Conservation (phyloP, 2,113 vertebrate species). For the Gymnogyps californianus region DNA sequence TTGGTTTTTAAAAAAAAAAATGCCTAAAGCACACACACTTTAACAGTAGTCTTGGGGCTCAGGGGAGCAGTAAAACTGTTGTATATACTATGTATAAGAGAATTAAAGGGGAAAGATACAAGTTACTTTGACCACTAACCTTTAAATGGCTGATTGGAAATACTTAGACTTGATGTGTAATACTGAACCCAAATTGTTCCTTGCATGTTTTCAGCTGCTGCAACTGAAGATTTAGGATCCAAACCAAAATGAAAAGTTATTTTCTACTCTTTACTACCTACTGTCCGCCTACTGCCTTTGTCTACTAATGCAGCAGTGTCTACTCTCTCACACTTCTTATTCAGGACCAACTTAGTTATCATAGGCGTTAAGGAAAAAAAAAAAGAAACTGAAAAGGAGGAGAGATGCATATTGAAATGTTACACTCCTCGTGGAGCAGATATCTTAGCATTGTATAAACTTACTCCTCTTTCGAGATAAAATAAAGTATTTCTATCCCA, state of each 20-base stretch:
- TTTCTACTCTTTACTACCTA: slow-evolving; percentile 60
- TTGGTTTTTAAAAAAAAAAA: slow-evolving; percentile 22
- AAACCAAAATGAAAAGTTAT: slow-evolving; percentile 18
- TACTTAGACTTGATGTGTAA: neutral
- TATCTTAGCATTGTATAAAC: slow-evolving; percentile 35
- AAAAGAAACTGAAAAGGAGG: neutral
- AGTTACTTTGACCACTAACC: slow-evolving; percentile 21
- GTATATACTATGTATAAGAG: slow-evolving; percentile 66
- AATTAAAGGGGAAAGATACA: neutral
- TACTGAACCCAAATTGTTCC: slow-evolving; percentile 22
- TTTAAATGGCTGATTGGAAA: slow-evolving; percentile 16
- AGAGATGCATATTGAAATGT: neutral
- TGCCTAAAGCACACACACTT: slow-evolving; percentile 51
- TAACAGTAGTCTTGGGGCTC: slow-evolving; percentile 56
- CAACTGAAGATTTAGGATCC: slow-evolving; percentile 18
- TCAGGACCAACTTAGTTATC: slow-evolving; percentile 31
- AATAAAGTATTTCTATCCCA: slow-evolving; percentile 65
- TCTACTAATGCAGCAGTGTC: slow-evolving; percentile 7
- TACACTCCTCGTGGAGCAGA: neutral
- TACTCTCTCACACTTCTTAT: slow-evolving; percentile 17
- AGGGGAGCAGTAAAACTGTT: slow-evolving; percentile 41
- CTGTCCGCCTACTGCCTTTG: slow-evolving; percentile 37
- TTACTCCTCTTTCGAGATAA: slow-evolving; percentile 36
- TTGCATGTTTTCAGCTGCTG: slow-evolving; percentile 63
- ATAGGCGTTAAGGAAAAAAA: neutral